These are phyloP conservation scores for Oryzias woworae DNA, from an alignment of 2,113 vertebrate species.

Conservation along the genomic window DNA sequence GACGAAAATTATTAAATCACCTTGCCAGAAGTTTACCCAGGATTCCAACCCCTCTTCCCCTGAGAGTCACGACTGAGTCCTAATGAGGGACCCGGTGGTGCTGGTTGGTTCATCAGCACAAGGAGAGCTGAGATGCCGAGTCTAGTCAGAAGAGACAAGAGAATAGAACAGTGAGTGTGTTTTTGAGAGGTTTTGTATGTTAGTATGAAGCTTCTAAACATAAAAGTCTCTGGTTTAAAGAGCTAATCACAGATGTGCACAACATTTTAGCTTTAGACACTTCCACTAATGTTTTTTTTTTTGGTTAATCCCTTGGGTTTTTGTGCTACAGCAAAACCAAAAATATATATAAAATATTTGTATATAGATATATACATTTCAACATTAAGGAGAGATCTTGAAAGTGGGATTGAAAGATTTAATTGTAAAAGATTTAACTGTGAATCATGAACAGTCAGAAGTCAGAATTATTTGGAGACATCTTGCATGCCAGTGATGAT, in stretches of 20 bases:
- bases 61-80: conserved; percentile 59
- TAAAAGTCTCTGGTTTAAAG: conserved; percentile 23
- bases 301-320: conserved; percentile 18
- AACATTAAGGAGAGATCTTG: too few species aligned
- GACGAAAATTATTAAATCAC: conserved; percentile 67
- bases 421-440: too few species aligned
- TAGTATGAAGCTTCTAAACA: conserved; percentile 41
- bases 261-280: conserved; percentile 26
- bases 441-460: too few species aligned
- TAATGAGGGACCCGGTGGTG: conserved; percentile 78
- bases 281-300: conserved; percentile 19
- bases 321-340: too few species aligned
- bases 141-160: conserved; percentile 46
- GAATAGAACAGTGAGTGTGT: conserved; percentile 21
- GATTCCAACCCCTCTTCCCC: conserved; percentile 42
- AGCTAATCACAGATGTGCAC: conserved; percentile 14
- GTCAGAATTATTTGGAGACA: too few species aligned
- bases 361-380: too few species aligned
- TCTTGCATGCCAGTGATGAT: too few species aligned
- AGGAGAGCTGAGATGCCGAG: conserved; percentile 64
- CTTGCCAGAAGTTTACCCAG: conserved; percentile 78
- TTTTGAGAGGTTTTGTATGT: conserved; percentile 40
- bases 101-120: conserved; percentile 69
- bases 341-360: too few species aligned
- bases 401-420: too few species aligned